Conservation (phyloP, 2,888 invertebrate species). For the Pachydiplax longipennis region DNA sequence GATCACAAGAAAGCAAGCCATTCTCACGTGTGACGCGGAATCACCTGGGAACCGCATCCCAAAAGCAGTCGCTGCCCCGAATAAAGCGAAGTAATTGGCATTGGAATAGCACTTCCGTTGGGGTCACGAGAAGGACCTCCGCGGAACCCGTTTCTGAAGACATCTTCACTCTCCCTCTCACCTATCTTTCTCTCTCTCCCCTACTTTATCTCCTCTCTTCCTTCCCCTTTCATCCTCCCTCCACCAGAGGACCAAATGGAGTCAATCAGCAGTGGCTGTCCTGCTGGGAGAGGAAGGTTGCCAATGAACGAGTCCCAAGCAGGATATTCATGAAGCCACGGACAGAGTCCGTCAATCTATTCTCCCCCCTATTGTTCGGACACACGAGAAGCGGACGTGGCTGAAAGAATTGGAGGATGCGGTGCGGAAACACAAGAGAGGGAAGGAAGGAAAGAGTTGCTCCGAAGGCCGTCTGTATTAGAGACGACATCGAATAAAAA, state of each 20-base stretch:
- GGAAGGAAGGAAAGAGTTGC: neutral
- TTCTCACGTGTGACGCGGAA: too few species aligned
- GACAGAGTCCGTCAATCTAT: neutral
- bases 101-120: too few species aligned
- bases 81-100: too few species aligned
- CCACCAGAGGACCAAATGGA: neutral
- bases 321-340: slow-evolving; percentile 36
- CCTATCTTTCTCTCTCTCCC: neutral
- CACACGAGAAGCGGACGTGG: neutral
- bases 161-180: neutral
- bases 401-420: neutral
- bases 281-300: neutral
- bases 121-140: too few species aligned
- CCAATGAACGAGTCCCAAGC: slow-evolving; percentile 42
- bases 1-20: too few species aligned
- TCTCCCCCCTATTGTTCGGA: slow-evolving; percentile 2
- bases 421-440: neutral
- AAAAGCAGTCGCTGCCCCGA: too few species aligned
- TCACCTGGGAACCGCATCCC: too few species aligned
- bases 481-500: neutral
- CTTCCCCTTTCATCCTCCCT: neutral
- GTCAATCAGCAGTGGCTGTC: neutral
- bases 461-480: neutral
- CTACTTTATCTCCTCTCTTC: neutral
- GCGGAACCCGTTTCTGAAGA: neutral